Evolutionary conservation across 2,797 vertebrate genomes (phyloP).

Genomic region (Lagorchestes hirsutus): DNA sequence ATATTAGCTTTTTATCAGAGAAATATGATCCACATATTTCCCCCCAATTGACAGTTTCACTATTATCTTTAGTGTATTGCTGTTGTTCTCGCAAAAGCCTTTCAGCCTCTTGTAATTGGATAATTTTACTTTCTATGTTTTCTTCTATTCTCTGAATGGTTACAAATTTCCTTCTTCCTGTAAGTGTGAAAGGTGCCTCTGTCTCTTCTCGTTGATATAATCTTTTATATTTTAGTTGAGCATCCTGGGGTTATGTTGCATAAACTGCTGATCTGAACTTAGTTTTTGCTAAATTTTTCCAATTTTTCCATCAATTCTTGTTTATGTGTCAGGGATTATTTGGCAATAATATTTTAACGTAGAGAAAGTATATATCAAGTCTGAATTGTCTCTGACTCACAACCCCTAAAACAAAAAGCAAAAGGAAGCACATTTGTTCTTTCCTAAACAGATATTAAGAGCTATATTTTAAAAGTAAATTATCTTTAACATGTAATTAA

Average conservation of each 20-base stretch:
- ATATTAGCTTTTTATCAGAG: not conserved
- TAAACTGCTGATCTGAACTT: not conserved
- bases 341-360: not conserved
- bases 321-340: not conserved
- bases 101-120: not conserved
- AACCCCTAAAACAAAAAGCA: not conserved
- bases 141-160: not conserved
- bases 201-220: not conserved
- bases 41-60: not conserved
- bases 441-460: constrained; percentile 22
- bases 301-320: not conserved
- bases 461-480: not conserved
- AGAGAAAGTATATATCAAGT: constrained; percentile 2
- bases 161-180: not conserved
- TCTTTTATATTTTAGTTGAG: not conserved
- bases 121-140: not conserved
- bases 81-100: not conserved
- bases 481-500: not conserved
- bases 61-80: not conserved
- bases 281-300: not conserved
- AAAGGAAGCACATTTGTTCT: constrained; percentile 42
- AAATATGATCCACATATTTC: not conserved
- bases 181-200: not conserved
- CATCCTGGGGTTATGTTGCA: not conserved
- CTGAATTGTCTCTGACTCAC: constrained; percentile 13